These are phyloP conservation scores for Leptodactylus fallax DNA, from an alignment of 2,797 vertebrate genomes.

Conservation along the genomic window DNA sequence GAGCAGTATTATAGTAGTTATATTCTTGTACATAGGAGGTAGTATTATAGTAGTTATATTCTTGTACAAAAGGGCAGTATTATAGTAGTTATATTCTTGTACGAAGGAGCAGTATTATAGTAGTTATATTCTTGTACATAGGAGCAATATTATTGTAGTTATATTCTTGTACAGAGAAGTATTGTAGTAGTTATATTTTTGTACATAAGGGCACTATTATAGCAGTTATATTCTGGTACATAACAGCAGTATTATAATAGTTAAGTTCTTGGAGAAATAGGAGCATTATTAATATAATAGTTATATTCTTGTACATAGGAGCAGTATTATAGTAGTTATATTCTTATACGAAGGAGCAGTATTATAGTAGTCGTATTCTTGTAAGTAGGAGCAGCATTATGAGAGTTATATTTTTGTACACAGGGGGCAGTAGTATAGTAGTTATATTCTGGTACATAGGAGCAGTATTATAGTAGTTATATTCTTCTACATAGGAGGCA, in stretches of 20 bases:
- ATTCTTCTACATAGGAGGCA: too few relatives aligned
- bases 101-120: too few relatives aligned
- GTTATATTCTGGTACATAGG: too few relatives aligned
- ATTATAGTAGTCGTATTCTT: not conserved
- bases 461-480: not conserved
- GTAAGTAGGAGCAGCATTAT: not conserved
- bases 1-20: not conserved
- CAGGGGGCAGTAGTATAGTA: too few relatives aligned
- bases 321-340: slow-evolving; percentile 8
- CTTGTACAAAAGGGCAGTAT: not conserved
- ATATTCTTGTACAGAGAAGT: too few relatives aligned
- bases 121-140: too few relatives aligned
- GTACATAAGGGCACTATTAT: too few relatives aligned
- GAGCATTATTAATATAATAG: not conserved
- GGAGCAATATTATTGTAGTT: too few relatives aligned
- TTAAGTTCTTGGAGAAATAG: too few relatives aligned
- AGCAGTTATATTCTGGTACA: too few relatives aligned
- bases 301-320: not conserved
- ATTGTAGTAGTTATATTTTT: too few relatives aligned
- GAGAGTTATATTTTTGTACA: not conserved
- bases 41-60: not conserved
- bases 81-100: not conserved
- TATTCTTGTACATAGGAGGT: not conserved
- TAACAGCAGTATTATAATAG: too few relatives aligned
- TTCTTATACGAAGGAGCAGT: not conserved